Evolutionary conservation across 2,113 vertebrate species (phyloP).

Genomic region (human (Homo sapiens)): DNA sequence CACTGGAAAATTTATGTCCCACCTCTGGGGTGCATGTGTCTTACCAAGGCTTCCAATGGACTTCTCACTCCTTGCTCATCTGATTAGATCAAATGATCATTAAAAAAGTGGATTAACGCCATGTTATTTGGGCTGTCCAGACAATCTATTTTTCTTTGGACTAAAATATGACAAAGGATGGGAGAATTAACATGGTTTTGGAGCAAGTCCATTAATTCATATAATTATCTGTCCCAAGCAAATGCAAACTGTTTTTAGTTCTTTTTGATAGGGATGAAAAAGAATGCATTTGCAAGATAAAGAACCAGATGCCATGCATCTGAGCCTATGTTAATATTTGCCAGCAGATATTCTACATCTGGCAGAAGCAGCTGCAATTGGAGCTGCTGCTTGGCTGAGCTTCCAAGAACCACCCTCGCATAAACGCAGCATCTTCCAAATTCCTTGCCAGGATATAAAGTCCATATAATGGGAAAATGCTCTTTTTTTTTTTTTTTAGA

Average conservation of each 20-base stretch:
- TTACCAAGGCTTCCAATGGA: not conserved
- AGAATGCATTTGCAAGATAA: not conserved
- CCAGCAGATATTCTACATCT: not conserved
- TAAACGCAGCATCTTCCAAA: not conserved
- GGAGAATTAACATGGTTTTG: not conserved
- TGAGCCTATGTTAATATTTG: not conserved
- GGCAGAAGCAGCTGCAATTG: not conserved
- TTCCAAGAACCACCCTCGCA: not conserved
- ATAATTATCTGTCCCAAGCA: not conserved
- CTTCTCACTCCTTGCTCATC: not conserved
- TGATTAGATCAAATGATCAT: not conserved
- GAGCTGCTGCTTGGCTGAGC: not conserved
- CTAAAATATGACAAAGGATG: not conserved
- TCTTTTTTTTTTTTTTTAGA: not conserved
- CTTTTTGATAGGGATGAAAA: not conserved
- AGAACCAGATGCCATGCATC: not conserved
- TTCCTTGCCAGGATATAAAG: not conserved
- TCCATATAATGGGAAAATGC: not conserved
- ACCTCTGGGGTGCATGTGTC: not conserved
- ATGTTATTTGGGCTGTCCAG: not conserved
- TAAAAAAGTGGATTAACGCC: no score
- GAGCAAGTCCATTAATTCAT: not conserved
- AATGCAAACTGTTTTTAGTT: not conserved
- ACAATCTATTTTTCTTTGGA: not conserved
- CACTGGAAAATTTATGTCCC: not conserved